phyloP scores from a whole-genome alignment of 2,797 vertebrate genomes.

The Cossypha polioptera region DNA sequence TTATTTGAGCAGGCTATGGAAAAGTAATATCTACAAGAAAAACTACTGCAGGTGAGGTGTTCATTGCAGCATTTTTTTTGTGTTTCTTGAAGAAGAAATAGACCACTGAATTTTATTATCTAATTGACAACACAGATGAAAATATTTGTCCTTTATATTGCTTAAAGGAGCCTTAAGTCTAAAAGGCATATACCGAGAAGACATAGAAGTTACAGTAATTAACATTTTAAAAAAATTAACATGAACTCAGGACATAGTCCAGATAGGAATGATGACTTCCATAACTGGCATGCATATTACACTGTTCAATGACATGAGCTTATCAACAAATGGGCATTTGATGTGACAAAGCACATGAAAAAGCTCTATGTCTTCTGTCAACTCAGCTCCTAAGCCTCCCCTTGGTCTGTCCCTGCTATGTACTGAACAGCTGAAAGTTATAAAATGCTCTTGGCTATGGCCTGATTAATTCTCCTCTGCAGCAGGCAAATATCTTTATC shows the following conservation, averaged over 20 bases:
- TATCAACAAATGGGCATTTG: background rate
- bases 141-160: background rate
- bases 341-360: background rate
- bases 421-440: background rate
- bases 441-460: background rate
- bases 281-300: background rate
- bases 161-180: background rate
- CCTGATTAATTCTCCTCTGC: background rate
- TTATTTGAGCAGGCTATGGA: background rate
- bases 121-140: background rate
- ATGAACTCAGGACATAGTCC: background rate
- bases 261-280: background rate
- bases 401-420: background rate
- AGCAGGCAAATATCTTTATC: background rate
- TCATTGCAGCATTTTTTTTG: background rate
- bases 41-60: background rate
- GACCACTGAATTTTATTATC: background rate
- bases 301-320: background rate
- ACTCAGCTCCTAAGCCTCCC: background rate
- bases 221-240: background rate
- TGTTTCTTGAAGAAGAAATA: background rate
- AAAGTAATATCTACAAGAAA: background rate
- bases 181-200: background rate
- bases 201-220: background rate
- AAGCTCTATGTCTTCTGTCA: background rate